These are phyloP conservation scores for Apogon hyalosoma DNA, from an alignment of 2,797 vertebrate species.

Conservation along the genomic window DNA sequence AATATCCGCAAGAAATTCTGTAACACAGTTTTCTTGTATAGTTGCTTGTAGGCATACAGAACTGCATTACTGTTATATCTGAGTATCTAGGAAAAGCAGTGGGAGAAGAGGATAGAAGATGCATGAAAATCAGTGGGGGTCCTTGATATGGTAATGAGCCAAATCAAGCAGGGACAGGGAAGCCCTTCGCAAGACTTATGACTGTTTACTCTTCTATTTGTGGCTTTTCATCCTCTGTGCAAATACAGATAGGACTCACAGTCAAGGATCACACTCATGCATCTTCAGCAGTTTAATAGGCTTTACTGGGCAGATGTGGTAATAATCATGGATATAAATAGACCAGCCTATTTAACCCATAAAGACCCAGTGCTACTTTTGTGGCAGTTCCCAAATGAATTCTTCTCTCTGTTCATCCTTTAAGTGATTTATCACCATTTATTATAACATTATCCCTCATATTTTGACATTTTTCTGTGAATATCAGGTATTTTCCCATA, in stretches of 20 bases:
- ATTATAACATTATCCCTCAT: no score
- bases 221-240: conserved; percentile 21
- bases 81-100: background rate
- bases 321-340: background rate
- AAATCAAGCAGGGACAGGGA: conserved; percentile 19
- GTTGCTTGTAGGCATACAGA: conserved; percentile 18
- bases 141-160: conserved; percentile 34
- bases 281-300: conserved; percentile 19
- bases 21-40: conserved; percentile 6
- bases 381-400: no score
- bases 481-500: no score
- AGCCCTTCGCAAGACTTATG: conserved; percentile 12
- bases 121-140: conserved; percentile 14
- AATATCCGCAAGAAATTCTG: conserved; percentile 3
- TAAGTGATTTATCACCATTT: no score
- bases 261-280: background rate
- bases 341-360: no score
- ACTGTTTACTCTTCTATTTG: conserved; percentile 24
- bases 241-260: conserved; percentile 1
- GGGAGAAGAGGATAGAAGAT: background rate
- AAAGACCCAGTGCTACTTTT: no score
- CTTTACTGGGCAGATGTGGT: background rate
- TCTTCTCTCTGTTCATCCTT: no score
- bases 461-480: no score
- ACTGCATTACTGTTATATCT: background rate